A percentile compares a stretch with the other conserved stretches of the same genome.
These are phyloP conservation scores for Selenia dentaria DNA, from an alignment of 2,888 invertebrate species.

Conservation along the genomic window DNA sequence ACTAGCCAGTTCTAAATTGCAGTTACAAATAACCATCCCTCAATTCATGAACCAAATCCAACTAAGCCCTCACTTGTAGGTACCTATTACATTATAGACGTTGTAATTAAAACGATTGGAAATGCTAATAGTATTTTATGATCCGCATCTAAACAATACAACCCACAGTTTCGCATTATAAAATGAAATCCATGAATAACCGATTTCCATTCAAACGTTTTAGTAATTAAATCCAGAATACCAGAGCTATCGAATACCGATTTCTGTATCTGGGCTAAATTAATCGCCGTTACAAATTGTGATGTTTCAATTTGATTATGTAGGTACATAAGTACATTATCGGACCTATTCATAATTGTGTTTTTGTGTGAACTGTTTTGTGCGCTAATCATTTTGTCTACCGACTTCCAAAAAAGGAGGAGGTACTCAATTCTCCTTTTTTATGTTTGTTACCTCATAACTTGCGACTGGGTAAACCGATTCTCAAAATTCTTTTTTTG, in stretches of 20 bases:
- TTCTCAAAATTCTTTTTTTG: too few species aligned
- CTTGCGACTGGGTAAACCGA: too few species aligned
- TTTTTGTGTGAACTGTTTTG: too few species aligned
- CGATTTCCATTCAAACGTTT: slow-evolving; percentile 32
- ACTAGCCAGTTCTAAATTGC: too few species aligned
- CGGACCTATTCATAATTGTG: too few species aligned
- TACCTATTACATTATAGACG: neutral
- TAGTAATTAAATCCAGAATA: slow-evolving; percentile 30
- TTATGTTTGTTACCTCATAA: too few species aligned
- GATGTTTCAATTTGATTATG: neutral
- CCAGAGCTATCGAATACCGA: slow-evolving; percentile 1
- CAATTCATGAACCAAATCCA: too few species aligned
- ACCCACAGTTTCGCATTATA: slow-evolving; percentile 17
- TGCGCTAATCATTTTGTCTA: too few species aligned
- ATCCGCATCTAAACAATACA: slow-evolving; percentile 1
- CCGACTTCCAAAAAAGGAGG: too few species aligned
- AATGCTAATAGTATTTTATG: neutral
- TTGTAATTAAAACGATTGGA: neutral
- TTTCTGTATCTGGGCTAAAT: neutral
- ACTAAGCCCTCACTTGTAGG: neutral
- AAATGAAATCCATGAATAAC: slow-evolving; percentile 29
- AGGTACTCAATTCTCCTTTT: too few species aligned
- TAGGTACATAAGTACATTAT: too few species aligned
- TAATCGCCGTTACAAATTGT: neutral
- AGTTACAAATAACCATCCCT: too few species aligned